Evolutionary conservation across 2,888 invertebrate species (phyloP).

Genomic region (Pollenia angustigena): DNA sequence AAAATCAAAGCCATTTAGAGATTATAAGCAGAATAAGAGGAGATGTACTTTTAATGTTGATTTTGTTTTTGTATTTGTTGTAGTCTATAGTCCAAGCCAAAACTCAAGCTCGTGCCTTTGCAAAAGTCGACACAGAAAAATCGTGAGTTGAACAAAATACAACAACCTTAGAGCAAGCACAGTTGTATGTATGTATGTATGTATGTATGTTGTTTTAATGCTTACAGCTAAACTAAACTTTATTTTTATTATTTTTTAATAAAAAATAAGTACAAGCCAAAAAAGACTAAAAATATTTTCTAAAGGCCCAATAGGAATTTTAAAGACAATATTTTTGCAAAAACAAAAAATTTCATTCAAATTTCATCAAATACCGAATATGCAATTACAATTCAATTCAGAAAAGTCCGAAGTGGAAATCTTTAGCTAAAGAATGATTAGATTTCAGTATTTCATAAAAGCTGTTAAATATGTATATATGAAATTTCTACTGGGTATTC

Average conservation of each 20-base stretch:
- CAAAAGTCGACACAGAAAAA: constrained; percentile 73
- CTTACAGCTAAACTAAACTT: constrained; percentile 65
- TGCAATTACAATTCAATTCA: too few relatives aligned
- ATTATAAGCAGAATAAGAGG: constrained; percentile 16
- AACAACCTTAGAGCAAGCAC: constrained; percentile 64
- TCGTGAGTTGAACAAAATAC: constrained; percentile 72
- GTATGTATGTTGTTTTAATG: constrained; percentile 58
- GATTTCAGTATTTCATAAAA: too few relatives aligned
- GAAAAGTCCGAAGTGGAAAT: too few relatives aligned
- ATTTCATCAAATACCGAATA: too few relatives aligned
- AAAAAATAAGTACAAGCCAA: constrained; percentile 46
- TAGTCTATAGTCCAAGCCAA: constrained; percentile 40
- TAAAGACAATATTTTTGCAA: background rate
- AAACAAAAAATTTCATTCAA: background rate
- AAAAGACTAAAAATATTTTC: background rate
- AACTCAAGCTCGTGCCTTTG: constrained; percentile 71
- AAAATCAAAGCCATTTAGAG: background rate
- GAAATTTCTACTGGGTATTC: constrained; percentile 34
- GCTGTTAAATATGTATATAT: too few relatives aligned
- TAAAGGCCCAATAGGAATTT: constrained; percentile 20
- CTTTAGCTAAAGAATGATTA: too few relatives aligned
- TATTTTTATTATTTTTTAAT: constrained; percentile 26
- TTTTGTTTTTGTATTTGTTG: constrained; percentile 9
- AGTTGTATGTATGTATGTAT: constrained; percentile 1
- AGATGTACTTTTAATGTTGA: constrained; percentile 45